Base-by-base conservation (phyloP, 2,113 vertebrate genomes). In the Vimba vimba region DNA sequence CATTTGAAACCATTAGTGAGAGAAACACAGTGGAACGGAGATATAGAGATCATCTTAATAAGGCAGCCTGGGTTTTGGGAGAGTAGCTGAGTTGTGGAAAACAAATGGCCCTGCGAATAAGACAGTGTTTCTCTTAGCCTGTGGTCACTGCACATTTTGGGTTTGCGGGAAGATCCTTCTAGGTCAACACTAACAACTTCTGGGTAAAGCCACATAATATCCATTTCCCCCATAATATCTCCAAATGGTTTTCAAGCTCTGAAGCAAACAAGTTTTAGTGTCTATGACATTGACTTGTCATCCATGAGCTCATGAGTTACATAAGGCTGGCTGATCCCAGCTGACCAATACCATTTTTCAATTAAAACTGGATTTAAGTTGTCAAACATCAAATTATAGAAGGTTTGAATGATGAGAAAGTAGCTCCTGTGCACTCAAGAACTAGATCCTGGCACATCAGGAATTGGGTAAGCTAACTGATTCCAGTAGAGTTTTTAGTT, bases 101-200 rank as follows among this genome's bases (percentile, higher is more conserved):
- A 25, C 43, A 81, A 81, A 64, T 25, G 8, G 2, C 79, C n/a
- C 79, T 82, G 79, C 83, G 83, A 76, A 52, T 87, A 84, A 82
- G 82, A 47, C 45, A 84, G 79, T 86, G 36, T 78, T 78, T 68
- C 82, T 81, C 52, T 60, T 87, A 86, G 87, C 83, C 88, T 93
- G 92, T 68, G 92, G 93, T 92, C 89, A 78, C 83, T 60, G 79
- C 88, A 88, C 89, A 80, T 90, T 92, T 90, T n/a, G 25, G 87
- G 62, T n/a, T 88, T 88, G 83, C 91, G 89, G 88, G 90, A 91
- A 90, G 90, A 92, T 87, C 88, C 88, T 88, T 91, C 91, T 91
- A 92, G 93, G 93, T 93, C 93, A 93, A 87, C 89, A 88, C 92
- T 92, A 91, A 92, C 91, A 91, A 90, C 89, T 88, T 87, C 87